These are phyloP conservation scores for Ctenicera cuprea DNA, from an alignment of 2,888 invertebrate species.

Conservation along the genomic window DNA sequence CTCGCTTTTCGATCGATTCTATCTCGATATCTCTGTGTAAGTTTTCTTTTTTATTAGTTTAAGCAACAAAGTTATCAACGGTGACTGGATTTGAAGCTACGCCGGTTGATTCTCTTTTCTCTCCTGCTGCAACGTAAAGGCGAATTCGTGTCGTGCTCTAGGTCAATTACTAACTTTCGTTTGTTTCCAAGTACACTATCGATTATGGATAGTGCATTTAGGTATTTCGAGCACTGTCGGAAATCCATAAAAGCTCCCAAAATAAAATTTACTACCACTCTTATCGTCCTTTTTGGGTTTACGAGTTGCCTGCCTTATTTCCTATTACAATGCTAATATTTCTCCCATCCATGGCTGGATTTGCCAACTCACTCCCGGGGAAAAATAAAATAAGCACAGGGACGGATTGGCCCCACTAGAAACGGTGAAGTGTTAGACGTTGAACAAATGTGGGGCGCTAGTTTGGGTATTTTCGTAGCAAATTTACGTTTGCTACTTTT, in stretches of 20 bases:
- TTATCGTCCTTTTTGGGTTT: slow-evolving; percentile 18
- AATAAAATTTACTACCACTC: slow-evolving; percentile 21
- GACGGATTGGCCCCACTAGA: too few species aligned
- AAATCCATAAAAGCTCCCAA: slow-evolving; percentile 12
- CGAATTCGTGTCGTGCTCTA: slow-evolving; percentile 17
- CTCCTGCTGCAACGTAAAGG: neutral
- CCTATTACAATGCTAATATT: slow-evolving; percentile 1
- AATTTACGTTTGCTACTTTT: too few species aligned
- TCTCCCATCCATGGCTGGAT: neutral
- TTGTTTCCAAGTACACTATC: slow-evolving; percentile 20
- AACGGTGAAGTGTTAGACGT: too few species aligned
- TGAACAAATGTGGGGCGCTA: too few species aligned
- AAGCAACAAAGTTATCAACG: slow-evolving; percentile 25
- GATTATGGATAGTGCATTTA: slow-evolving; percentile 27
- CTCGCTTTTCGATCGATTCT: slow-evolving; percentile 24
- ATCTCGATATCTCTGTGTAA: slow-evolving; percentile 25
- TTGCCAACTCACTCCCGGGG: neutral
- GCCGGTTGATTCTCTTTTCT: neutral
- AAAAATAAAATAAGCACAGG: neutral
- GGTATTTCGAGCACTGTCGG: slow-evolving; percentile 11
- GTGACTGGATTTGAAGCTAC: slow-evolving; percentile 14
- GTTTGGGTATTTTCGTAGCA: too few species aligned
- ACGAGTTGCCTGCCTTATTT: slow-evolving; percentile 19
- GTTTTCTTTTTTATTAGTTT: slow-evolving; percentile 34
- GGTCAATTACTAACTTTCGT: slow-evolving; percentile 25